A percentile compares a stretch with the other conserved stretches of the same genome.
These are phyloP conservation scores for Lepilemur ruficaudatus DNA, from an alignment of 2,797 vertebrate genomes.

Conservation along the genomic window DNA sequence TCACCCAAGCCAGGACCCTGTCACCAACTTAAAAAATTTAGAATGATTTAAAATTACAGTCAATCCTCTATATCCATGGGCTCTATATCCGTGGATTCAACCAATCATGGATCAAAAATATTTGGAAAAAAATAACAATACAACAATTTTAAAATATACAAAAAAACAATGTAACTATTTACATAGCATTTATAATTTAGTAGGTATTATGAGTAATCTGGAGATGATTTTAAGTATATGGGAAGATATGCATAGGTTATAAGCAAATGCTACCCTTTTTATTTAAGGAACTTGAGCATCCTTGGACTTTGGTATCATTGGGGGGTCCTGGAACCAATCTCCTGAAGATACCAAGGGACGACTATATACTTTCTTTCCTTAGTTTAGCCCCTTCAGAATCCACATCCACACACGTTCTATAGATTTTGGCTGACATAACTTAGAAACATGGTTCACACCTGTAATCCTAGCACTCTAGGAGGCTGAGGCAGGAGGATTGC, in stretches of 20 bases:
- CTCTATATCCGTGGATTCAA: neutral
- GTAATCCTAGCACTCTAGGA: no score
- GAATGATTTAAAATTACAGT: neutral
- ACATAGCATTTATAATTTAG: neutral
- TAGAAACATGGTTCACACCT: no score
- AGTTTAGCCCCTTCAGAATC: neutral
- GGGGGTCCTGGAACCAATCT: neutral
- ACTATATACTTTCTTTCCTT: neutral
- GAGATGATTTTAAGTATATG: neutral
- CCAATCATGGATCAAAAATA: neutral
- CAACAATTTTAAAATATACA: neutral
- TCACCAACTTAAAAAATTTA: neutral
- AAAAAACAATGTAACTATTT: neutral
- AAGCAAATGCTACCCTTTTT: neutral
- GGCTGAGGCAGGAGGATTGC: no score
- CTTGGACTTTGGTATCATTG: neutral
- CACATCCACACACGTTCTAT: neutral
- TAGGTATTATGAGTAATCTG: neutral
- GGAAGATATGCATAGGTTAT: neutral
- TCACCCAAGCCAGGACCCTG: neutral
- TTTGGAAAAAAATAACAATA: neutral
- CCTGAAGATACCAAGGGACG: neutral
- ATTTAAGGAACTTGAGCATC: neutral
- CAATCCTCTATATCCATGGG: neutral
- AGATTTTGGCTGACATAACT: neutral